Evolutionary conservation across 2,797 vertebrate species (phyloP), one percentile per base, ranked within the genome.

Genomic region (Micromesistius poutassou): DNA sequence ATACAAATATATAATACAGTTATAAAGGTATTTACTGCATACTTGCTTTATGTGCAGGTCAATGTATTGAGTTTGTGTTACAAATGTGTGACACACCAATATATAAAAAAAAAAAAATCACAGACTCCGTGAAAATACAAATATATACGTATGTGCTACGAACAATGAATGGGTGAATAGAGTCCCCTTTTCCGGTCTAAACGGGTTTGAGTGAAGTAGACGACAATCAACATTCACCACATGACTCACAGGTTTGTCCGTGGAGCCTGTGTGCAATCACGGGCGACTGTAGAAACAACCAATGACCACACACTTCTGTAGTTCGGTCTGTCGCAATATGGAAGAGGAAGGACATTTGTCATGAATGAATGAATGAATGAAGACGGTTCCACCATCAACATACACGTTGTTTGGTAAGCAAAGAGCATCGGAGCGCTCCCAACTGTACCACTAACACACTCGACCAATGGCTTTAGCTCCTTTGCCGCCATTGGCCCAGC

Each of bases 1-100:
- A 62, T 62, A 62, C 55, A 62, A 62, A 62, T 62, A 62, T 62
- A 62, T 62, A 62, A 62, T 62, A 16, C 46, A 62, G 50, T 62
- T 62, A 62, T 55, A 62, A 55, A 6, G 55, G 55, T 62, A 25
- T 25, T 62, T 1, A 25, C 55, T 62, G 55, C 19, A 55, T 55
- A 55, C 22, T 25, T 19, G 46, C 12, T 42, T 42, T 42, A 55
- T 55, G 19, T 55, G 46, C 46, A 55, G 46, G 16, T 12, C 46
- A 55, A 55, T 55, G 55, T 62, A 62, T 10, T 25, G 55, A 19
- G 55, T 19, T n/a, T 25, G 55, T 62, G 55, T 62, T 62, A 25
- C 55, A 62, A 62, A 62, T 9, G 55, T 62, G 55, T 19, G n/a
- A n/a, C 55, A 25, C 55, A 25, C 55, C 55, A 62, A n/a, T 25